Percentiles rank a stretch among this genome's conserved stretches.
Conservation (phyloP, 2,888 invertebrate genomes). For the Apodemia zela region DNA sequence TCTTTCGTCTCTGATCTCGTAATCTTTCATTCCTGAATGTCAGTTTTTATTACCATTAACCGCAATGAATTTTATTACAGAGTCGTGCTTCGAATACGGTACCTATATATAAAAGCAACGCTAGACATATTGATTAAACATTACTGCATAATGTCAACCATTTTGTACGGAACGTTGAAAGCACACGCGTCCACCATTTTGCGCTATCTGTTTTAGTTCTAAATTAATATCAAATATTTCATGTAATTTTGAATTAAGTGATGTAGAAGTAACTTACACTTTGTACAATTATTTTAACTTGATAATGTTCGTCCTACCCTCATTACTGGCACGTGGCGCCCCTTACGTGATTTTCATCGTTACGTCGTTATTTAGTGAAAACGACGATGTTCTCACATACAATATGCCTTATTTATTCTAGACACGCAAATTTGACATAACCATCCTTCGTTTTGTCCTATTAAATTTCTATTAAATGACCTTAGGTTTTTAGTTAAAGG, state of each 20-base stretch:
- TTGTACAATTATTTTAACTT: constrained; percentile 19
- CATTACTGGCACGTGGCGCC: constrained; percentile 27
- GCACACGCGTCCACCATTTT: constrained; percentile 54
- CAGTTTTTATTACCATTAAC: not conserved
- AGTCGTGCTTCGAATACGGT: constrained; percentile 15
- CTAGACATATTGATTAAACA: constrained; percentile 58
- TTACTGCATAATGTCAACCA: constrained; percentile 63
- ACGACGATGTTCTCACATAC: constrained; percentile 35
- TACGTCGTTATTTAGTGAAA: constrained; percentile 23
- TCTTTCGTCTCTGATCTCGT: not conserved
- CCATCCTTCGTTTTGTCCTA: constrained; percentile 37
- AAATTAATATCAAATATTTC: not conserved
- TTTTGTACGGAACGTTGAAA: constrained; percentile 51
- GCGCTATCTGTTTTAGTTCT: constrained; percentile 29
- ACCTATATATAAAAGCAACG: constrained; percentile 24
- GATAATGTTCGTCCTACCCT: constrained; percentile 10
- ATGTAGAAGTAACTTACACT: constrained; percentile 29
- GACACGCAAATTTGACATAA: constrained; percentile 50
- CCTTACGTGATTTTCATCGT: constrained; percentile 30
- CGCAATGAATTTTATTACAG: constrained; percentile 23
- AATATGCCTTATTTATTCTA: constrained; percentile 38
- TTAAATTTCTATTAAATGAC: constrained; percentile 33
- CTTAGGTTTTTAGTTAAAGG: constrained; percentile 30
- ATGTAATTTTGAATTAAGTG: not conserved
- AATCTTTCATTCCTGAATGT: not conserved